Evolutionary conservation across 2,888 invertebrate species (phyloP).

Genomic region (Meta bourneti): DNA sequence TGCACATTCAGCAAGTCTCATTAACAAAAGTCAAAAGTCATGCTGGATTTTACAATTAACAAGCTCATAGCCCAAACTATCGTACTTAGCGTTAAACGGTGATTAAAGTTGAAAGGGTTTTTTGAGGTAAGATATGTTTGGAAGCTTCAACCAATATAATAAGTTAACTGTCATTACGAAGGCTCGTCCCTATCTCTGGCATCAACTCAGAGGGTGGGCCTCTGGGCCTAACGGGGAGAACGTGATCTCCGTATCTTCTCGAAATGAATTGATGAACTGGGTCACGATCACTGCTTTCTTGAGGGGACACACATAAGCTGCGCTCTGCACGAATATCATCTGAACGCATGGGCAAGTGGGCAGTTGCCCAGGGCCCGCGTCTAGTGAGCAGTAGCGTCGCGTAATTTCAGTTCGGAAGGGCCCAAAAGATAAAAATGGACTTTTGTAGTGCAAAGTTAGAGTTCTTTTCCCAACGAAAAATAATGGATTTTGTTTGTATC

Average conservation of each 20-base stretch:
- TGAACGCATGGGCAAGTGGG: no score
- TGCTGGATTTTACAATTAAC: constrained; percentile 44
- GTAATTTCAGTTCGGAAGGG: no score
- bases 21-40: constrained; percentile 51
- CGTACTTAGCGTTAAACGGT: constrained; percentile 67
- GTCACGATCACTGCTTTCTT: constrained; percentile 58
- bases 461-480: no score
- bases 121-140: constrained; percentile 33
- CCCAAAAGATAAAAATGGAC: no score
- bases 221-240: constrained; percentile 69
- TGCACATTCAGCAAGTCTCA: constrained; percentile 28
- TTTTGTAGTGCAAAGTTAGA: no score
- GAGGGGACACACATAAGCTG: constrained; percentile 20
- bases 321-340: neutral
- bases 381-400: no score
- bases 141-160: constrained; percentile 60
- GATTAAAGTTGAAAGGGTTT: constrained; percentile 40
- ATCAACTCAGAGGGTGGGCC: constrained; percentile 69
- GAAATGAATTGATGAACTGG: constrained; percentile 73
- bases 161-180: constrained; percentile 65
- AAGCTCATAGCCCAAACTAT: constrained; percentile 11
- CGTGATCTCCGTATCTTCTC: constrained; percentile 71
- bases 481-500: no score
- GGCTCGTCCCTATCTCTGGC: constrained; percentile 57
- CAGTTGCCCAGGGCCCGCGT: no score